Evolutionary conservation across 1,140 invertebrate species (phyloP), one percentile per base, ranked within the genome.

Genomic region (Hycleus cichorii): DNA sequence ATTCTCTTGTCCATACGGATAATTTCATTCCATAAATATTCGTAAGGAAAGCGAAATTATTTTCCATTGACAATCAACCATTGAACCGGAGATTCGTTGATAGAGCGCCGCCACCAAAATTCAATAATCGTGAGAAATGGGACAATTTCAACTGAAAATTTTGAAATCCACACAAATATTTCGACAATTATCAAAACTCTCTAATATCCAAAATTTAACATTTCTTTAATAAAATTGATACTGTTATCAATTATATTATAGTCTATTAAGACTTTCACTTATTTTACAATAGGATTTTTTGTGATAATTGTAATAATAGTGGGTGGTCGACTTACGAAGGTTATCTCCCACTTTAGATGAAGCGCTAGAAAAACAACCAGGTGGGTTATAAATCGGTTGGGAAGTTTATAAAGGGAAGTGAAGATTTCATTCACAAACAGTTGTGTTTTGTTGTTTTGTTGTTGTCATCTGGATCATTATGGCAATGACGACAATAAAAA

Each of bases 401-500:
- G 48, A 56, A 64, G 56, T 57, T 62, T 64, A 64, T 64, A 64
- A 62, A 64, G 63, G 60, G 54, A 62, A 62, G 52, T 49, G 47
- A 50, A 57, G 12, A 47, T 12, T 32, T 7, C 32, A 26, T 32
- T 47, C 18, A 11, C 9, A 47, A 10, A 1, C 7, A 47, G 27
- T 32, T 46, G 55, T 49, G 18, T 18, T 18, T 18, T 39, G 55
- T 39, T 49, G 55, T 26, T 12, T 47, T 12, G 39, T 39, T 47
- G 46, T 57, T 44, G 26, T 56, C 26, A 42, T 32, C 47, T 57
- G 55, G 32, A 4, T 47, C 47, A 24, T 27, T 42, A 55, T 55
- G 52, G 52, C 52, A 55, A 44, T 24, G 1, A 18, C 51, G 7
- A 32, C 32, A 10, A 42, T 42, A 42, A 42, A 42, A 11, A 5